phyloP scores from a whole-genome alignment of 2,797 vertebrate species.

The Amazona ochrocephala region DNA sequence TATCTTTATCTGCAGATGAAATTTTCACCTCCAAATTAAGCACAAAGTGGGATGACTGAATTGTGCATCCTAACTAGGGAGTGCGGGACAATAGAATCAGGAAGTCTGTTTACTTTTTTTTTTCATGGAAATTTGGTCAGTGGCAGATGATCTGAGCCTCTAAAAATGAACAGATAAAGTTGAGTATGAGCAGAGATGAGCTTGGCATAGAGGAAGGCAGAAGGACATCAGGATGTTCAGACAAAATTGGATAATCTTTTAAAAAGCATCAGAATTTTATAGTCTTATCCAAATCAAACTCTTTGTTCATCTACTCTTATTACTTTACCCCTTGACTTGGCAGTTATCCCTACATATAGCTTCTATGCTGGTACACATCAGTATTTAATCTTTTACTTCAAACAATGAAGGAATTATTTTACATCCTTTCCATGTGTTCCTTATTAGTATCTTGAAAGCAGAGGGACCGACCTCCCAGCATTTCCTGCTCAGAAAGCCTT shows the following conservation, averaged over 20 bases:
- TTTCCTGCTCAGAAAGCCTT: constrained; percentile 36
- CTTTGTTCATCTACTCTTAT: background rate
- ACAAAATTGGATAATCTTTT: background rate
- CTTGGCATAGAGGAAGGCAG: background rate
- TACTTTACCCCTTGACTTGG: background rate
- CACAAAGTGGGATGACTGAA: background rate
- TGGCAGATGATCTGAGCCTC: background rate
- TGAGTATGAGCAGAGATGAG: background rate
- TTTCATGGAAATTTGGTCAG: background rate
- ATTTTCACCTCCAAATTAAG: background rate
- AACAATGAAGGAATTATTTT: constrained; percentile 29
- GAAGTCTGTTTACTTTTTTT: background rate
- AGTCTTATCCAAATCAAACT: background rate
- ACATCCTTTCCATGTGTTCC: constrained; percentile 40
- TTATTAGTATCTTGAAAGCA: constrained; percentile 42
- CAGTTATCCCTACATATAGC: background rate
- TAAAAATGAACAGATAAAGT: background rate
- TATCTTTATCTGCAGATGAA: background rate
- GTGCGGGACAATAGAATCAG: background rate
- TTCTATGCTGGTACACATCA: background rate
- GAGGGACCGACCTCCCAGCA: constrained; percentile 6
- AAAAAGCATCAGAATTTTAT: background rate
- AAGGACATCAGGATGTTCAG: background rate
- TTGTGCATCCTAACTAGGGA: background rate
- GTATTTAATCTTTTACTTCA: constrained; percentile 36